Percentiles rank a stretch among this genome's conserved stretches.
These are phyloP conservation scores for Ips nitidus DNA, from an alignment of 1,140 invertebrate species.

Conservation along the genomic window DNA sequence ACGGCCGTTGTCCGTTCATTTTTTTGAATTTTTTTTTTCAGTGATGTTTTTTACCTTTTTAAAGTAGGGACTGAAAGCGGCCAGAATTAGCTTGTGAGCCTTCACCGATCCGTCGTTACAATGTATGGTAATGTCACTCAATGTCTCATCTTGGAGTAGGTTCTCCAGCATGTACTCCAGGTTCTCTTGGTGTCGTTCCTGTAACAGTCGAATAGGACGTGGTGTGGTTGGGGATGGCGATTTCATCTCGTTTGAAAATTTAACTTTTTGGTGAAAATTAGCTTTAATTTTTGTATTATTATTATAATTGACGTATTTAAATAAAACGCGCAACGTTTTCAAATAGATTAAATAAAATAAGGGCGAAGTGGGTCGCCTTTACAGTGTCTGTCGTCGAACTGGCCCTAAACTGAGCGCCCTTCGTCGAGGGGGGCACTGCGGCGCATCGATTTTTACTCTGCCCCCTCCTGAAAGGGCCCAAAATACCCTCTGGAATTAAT, in stretches of 20 bases:
- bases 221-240: slow-evolving; percentile 13
- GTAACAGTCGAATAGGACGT: slow-evolving; percentile 48
- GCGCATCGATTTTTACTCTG: slow-evolving; percentile 5
- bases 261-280: background rate
- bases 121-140: slow-evolving; percentile 67
- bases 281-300: background rate
- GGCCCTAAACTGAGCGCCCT: slow-evolving; percentile 6
- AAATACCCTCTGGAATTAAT: slow-evolving; percentile 34
- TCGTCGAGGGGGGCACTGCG: slow-evolving; percentile 8
- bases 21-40: no score
- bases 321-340: background rate
- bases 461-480: slow-evolving; percentile 24
- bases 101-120: slow-evolving; percentile 66
- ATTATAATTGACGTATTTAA: background rate
- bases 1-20: no score
- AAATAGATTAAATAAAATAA: background rate
- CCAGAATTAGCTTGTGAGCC: slow-evolving; percentile 71
- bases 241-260: slow-evolving; percentile 30
- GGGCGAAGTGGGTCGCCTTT: background rate
- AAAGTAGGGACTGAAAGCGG: slow-evolving; percentile 76
- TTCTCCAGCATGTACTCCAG: slow-evolving; percentile 69
- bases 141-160: slow-evolving; percentile 67
- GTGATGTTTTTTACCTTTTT: slow-evolving; percentile 42
- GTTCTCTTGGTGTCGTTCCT: slow-evolving; percentile 75
- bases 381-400: slow-evolving; percentile 4